phyloP scores from a whole-genome alignment of 2,888 invertebrate genomes.

The Parapristionchus giblindavisi region DNA sequence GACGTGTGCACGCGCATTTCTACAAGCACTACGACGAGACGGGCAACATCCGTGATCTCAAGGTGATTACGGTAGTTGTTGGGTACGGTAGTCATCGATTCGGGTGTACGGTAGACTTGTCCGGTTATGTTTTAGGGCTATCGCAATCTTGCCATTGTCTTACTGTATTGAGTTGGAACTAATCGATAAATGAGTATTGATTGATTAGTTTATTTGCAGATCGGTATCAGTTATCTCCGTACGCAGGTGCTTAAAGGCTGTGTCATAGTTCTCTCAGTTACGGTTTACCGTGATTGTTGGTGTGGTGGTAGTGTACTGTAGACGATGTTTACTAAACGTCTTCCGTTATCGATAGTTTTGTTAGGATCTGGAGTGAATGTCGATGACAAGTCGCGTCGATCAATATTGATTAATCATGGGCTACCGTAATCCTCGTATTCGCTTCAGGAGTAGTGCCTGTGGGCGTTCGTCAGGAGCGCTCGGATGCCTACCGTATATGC shows the following conservation, averaged over 20 bases:
- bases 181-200: background rate
- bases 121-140: background rate
- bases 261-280: slow-evolving; percentile 59
- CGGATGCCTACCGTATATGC: slow-evolving; percentile 56
- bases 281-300: background rate
- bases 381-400: background rate
- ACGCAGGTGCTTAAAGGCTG: slow-evolving; percentile 56
- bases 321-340: too few relatives aligned
- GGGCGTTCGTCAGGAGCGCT: slow-evolving; percentile 47
- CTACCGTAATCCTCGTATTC: background rate
- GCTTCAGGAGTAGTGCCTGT: slow-evolving; percentile 51
- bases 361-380: too few relatives aligned
- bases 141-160: background rate
- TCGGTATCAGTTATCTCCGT: slow-evolving; percentile 52
- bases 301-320: too few relatives aligned
- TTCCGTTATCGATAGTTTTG: too few relatives aligned
- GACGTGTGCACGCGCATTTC: slow-evolving; percentile 81
- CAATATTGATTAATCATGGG: background rate
- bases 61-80: slow-evolving; percentile 43
- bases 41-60: slow-evolving; percentile 50
- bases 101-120: background rate
- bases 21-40: slow-evolving; percentile 78
- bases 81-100: background rate
- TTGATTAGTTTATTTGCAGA: slow-evolving; percentile 41
- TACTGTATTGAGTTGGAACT: background rate